These are phyloP conservation scores for Meandrina meandrites DNA, from an alignment of 92 coral and sea anemone species.

Conservation along the genomic window DNA sequence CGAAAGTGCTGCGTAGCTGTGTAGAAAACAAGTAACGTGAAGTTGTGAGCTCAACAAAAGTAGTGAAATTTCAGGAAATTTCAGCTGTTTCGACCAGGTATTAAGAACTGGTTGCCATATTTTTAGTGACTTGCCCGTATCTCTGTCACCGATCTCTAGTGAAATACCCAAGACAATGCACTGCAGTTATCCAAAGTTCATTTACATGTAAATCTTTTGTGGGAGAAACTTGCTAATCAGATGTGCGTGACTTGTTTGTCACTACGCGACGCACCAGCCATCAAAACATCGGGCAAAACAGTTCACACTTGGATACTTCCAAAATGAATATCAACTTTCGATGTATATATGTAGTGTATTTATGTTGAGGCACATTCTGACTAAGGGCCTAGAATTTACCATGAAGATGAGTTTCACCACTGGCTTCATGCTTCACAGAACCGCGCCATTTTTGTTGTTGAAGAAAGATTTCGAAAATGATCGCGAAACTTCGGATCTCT, in stretches of 20 bases:
- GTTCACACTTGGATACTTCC: not conserved
- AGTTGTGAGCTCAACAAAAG: not conserved
- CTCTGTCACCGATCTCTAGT: not conserved
- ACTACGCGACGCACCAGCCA: constrained; percentile 26
- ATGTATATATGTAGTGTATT: not conserved
- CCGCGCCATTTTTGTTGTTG: no score
- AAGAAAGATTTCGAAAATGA: not conserved
- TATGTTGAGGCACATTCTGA: not conserved
- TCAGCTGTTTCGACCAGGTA: no score
- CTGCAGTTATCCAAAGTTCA: not conserved
- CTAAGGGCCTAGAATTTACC: not conserved
- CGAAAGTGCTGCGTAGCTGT: not conserved
- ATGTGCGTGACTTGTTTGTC: constrained; percentile 25
- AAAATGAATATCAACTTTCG: not conserved
- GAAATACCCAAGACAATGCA: not conserved
- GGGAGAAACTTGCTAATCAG: not conserved
- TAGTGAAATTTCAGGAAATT: no score
- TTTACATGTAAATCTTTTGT: not conserved
- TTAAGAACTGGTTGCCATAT: not conserved
- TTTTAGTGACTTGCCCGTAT: not conserved
- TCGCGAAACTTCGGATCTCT: constrained; percentile 39
- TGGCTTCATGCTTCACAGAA: not conserved
- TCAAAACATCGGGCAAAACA: constrained; percentile 9
- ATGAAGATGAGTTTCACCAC: no score
- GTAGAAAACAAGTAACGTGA: not conserved